These are phyloP conservation scores for Triplophysa siluroides DNA, from an alignment of 2,113 vertebrate genomes.

Conservation along the genomic window DNA sequence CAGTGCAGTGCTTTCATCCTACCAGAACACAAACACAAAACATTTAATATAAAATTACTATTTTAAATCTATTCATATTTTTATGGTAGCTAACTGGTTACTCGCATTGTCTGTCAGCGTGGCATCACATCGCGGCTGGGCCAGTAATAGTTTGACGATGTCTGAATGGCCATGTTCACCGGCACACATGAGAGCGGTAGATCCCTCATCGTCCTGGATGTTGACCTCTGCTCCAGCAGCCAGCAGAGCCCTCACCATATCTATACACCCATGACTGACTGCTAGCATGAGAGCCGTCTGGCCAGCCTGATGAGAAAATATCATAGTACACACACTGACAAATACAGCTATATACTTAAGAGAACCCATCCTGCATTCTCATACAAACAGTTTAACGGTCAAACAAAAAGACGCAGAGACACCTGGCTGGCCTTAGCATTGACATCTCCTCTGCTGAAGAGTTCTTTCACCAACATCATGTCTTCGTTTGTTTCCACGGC, in stretches of 20 bases:
- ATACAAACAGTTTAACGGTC: no score
- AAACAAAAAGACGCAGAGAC: conserved; percentile 37
- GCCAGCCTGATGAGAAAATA: conserved; percentile 78
- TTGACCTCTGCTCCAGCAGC: conserved; percentile 89
- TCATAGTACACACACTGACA: neutral
- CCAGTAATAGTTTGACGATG: conserved; percentile 89
- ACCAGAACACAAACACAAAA: conserved; percentile 24
- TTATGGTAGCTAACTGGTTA: conserved; percentile 33
- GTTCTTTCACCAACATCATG: conserved; percentile 88
- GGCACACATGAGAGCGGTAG: conserved; percentile 95
- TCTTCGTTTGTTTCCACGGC: conserved; percentile 87
- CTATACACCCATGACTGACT: conserved; percentile 90
- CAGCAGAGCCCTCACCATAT: conserved; percentile 91
- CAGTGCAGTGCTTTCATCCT: conserved; percentile 96
- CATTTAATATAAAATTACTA: neutral
- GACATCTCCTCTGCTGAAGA: conserved; percentile 89
- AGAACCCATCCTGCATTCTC: no score
- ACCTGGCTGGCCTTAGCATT: conserved; percentile 97
- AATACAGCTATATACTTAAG: neutral
- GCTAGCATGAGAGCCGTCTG: conserved; percentile 97
- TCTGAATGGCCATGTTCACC: conserved; percentile 93
- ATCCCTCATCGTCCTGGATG: conserved; percentile 93
- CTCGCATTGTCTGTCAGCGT: conserved; percentile 90
- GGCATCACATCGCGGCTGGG: conserved; percentile 85
- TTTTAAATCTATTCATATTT: neutral